Evolutionary conservation across 1,140 invertebrate species (phyloP).

Genomic region (Magallana angulata): DNA sequence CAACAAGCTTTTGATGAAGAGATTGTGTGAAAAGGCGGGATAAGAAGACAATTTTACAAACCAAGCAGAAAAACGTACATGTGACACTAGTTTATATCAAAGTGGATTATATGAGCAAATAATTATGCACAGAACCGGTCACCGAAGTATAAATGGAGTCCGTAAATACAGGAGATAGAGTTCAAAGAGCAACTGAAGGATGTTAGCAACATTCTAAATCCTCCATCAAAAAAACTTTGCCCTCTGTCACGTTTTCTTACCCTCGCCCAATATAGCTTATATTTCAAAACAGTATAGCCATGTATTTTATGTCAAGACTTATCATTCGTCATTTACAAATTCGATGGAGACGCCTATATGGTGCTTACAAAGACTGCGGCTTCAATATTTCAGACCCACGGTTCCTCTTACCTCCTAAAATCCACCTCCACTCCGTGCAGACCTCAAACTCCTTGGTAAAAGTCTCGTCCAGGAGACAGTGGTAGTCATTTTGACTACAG

Average conservation of each 20-base stretch:
- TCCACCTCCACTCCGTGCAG: neutral
- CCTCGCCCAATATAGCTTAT: too few species aligned
- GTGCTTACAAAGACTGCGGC: too few species aligned
- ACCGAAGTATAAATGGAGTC: neutral
- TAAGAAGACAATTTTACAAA: conserved; percentile 36
- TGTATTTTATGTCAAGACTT: too few species aligned
- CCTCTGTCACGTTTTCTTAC: too few species aligned
- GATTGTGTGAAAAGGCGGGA: conserved; percentile 17
- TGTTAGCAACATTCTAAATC: too few species aligned
- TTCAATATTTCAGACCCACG: too few species aligned
- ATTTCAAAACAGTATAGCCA: too few species aligned
- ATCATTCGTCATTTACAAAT: too few species aligned
- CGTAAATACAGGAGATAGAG: too few species aligned
- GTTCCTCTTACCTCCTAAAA: neutral
- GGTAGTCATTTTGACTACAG: neutral
- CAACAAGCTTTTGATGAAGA: conserved; percentile 47
- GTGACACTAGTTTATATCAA: conserved; percentile 42
- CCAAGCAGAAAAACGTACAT: conserved; percentile 46
- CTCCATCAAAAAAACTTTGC: too few species aligned
- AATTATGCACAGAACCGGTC: conserved; percentile 45
- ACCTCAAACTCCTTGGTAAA: neutral
- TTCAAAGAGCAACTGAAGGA: too few species aligned
- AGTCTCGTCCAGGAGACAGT: neutral
- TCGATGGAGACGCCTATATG: too few species aligned
- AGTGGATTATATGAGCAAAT: conserved; percentile 43